Percentiles rank a stretch among this genome's conserved stretches.
Evolutionary conservation across 2,113 vertebrate genomes (phyloP).

Genomic region (Gobio gobio): DNA sequence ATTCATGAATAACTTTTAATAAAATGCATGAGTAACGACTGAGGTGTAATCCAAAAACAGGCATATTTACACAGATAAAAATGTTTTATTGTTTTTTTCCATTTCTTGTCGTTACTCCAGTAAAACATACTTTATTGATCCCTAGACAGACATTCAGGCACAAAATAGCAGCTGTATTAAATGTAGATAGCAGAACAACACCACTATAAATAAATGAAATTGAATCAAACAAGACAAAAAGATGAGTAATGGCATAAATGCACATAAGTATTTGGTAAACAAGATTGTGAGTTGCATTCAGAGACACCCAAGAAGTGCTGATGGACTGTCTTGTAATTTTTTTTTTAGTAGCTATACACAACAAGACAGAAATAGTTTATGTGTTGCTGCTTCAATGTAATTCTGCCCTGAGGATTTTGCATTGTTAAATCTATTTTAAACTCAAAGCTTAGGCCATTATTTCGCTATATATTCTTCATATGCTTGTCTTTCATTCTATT

Average conservation of each 20-base stretch:
- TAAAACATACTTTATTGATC: background rate
- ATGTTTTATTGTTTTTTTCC: background rate
- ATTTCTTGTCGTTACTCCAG: background rate
- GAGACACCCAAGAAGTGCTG: background rate
- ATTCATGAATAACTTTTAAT: conserved; percentile 6
- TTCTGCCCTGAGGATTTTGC: background rate
- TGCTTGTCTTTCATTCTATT: background rate
- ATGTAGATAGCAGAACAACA: conserved; percentile 6
- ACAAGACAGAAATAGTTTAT: background rate
- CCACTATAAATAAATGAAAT: background rate
- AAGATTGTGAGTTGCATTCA: background rate
- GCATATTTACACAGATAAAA: background rate
- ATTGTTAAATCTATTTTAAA: background rate
- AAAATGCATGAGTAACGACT: background rate
- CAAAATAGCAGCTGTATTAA: background rate
- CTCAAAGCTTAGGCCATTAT: background rate
- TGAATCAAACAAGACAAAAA: background rate
- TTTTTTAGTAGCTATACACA: background rate
- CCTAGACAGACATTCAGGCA: background rate
- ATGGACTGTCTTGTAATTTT: background rate
- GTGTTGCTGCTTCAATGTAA: background rate
- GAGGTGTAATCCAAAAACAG: background rate
- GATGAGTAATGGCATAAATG: background rate
- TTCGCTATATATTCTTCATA: background rate
- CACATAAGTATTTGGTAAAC: background rate